Evolutionary conservation across 2,888 invertebrate genomes (phyloP), one percentile per base, ranked within the genome.

Genomic region (Mesopsocus fuscifrons): DNA sequence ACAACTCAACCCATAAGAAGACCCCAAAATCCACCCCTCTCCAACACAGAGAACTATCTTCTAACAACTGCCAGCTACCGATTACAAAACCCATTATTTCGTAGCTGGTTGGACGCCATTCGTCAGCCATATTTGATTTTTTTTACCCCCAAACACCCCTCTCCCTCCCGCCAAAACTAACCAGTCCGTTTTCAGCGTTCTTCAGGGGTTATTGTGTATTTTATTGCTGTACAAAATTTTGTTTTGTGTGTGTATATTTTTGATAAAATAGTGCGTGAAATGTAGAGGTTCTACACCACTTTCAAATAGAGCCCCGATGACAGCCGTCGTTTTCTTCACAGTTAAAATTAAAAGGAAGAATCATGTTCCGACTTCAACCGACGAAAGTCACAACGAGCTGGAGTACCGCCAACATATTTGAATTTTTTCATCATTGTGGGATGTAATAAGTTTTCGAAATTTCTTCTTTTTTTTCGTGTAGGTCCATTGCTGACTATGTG

Each of bases 71-170:
- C n/a, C n/a, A n/a, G n/a, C n/a, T n/a, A n/a, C n/a, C n/a, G n/a
- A n/a, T n/a, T n/a, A n/a, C n/a, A n/a, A n/a, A n/a, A n/a, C n/a
- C n/a, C n/a, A n/a, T n/a, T n/a, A n/a, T n/a, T n/a, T n/a, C n/a
- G n/a, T n/a, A n/a, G 38, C 20, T 38, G 38, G 38, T 20, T 38
- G 38, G 38, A 16, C 26, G 16, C 38, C 17, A 38, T 38, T 20
- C 38, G 38, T 38, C 38, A 38, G 38, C 38, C 38, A 38, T 38
- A 17, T 38, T 38, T 18, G 38, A 38, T 38, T 38, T 38, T 20
- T 18, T 38, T 15, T 18, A 33, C 15, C 15, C 3, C 9, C 33
- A 5, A 18, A 4, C 6, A 38, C 6, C 38, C 38, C 20, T 18
- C 20, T 38, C n/a, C 26, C 11, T 26, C 26, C 8, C 6, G 8